Evolutionary conservation across 1,140 invertebrate genomes (phyloP), one percentile per base, ranked within the genome.

Genomic region (Agrypnia vestita): DNA sequence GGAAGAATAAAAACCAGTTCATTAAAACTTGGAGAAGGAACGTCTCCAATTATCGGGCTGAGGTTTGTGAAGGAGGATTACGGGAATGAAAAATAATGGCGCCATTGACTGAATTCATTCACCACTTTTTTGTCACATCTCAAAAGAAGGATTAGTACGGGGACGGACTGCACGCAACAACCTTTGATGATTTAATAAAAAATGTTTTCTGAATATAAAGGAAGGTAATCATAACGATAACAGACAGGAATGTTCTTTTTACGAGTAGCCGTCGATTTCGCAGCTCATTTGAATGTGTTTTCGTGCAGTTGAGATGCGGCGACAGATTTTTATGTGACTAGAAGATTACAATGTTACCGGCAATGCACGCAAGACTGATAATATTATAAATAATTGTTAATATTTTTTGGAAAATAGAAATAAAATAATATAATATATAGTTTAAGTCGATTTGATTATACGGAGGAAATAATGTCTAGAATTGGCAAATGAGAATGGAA

Each of bases 41-140:
- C 10, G 25, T 35, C 25, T 17, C 61, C 61, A 64, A 64, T 64
- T 64, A 12, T 35, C 25, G 25, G 25, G 25, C 12, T 35, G 35
- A 35, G 61, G 61, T 64, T 64, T 64, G 61, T 43, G 35, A 64
- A 35, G 61, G 61, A 35, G 35, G 61, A 64, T 64, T 64, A 64
- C 9, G 35, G 25, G 61, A 25, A 64, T 64, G 61, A 64, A 43
- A 64, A 43, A 64, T 43, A 64, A 64, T 64, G 61, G 61, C 11
- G 19, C 61, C 61, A 64, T 64, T 64, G 61, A 64, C 61, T 43
- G 35, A 64, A n/a, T 64, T 64, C 61, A 64, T 64, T 64, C 61
- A 44, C 4, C 10, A 35, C 8, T 64, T 43, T 64, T 64, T 64
- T 25, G 21, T 64, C 61, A 35, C 61, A n/a, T 64, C 35, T 35